Evolutionary conservation across 1,140 invertebrate species (phyloP), one percentile per base, ranked within the genome.

Genomic region (Planococcus citri): DNA sequence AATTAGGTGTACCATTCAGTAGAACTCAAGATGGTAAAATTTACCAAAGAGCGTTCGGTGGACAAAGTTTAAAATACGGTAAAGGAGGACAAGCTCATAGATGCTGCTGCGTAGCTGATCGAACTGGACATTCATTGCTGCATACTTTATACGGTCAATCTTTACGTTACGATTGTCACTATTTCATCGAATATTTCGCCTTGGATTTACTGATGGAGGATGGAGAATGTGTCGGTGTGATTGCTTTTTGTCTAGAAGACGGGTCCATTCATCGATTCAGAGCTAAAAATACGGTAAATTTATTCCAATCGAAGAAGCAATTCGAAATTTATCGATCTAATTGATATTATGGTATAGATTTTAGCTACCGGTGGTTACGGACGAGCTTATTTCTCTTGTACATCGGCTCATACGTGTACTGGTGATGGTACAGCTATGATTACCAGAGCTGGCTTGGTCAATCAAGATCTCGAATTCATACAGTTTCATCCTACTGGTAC

Each of bases 151-250:
- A 99, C 77, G 97, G 97, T 0, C 90, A 97, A 78, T 98, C 95
- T 0, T 81, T 99, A 38, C 88, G 74, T 24, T 99, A 97, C 80
- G 92, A 99, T 78, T 98, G 95, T 76, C 91, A 98, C 76, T 99
- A 98, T 79, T 99, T 99, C 77, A 88, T 99, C 72, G 97, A 99
- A 80, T 99, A 98, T 79, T 98, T 99, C 78, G 97, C 96, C 1
- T 78, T 99, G 71, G 97, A 99, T 82, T 80, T 99, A 57, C 81
- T 99, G 2, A 97, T 99, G 91, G 94, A 98, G 76, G 86, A 89
- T 71, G 94, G 91, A 21, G 88, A 90, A 74, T 96, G 94, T 76
- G 84, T 89, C 17, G 97, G 97, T 58, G 95, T 99, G 10, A 90
- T 97, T 73, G 97, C 97, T 0, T 79, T 99, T 21, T 91, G 89